Evolutionary conservation across 2,113 vertebrate species (phyloP).

Genomic region (Colinus virginianus): DNA sequence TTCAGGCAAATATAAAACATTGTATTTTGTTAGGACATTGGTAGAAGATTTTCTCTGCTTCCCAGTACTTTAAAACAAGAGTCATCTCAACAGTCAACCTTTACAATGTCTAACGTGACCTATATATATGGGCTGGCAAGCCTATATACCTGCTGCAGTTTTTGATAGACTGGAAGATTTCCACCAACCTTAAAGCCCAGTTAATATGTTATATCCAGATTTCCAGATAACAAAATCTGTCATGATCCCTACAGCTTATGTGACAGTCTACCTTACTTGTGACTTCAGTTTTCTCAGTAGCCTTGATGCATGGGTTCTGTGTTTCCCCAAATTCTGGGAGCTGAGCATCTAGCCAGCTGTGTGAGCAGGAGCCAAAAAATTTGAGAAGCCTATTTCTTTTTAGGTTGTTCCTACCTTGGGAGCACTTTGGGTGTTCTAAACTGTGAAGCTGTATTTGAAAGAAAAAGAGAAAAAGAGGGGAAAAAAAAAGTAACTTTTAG

Average conservation of each 20-base stretch:
- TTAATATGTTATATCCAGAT: neutral
- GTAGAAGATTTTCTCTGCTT: neutral
- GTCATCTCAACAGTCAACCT: neutral
- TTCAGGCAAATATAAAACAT: neutral
- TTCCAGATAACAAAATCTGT: neutral
- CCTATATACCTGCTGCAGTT: neutral
- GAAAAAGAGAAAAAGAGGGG: neutral
- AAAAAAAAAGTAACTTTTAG: neutral
- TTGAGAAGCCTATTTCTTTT: neutral
- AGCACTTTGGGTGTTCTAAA: slow-evolving; percentile 11
- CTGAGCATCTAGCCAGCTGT: neutral
- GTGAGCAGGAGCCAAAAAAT: slow-evolving; percentile 3
- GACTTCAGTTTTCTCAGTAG: neutral
- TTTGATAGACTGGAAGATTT: neutral
- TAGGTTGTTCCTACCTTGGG: slow-evolving; percentile 2
- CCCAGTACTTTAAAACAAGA: neutral
- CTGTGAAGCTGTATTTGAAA: neutral
- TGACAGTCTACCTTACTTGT: neutral
- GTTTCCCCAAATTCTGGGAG: neutral
- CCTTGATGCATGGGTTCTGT: neutral
- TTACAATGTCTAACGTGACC: neutral
- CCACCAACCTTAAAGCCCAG: neutral
- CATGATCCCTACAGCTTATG: neutral
- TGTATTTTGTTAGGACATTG: neutral
- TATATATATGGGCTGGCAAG: neutral